Evolutionary conservation across 1,140 invertebrate species (phyloP), one percentile per base, ranked within the genome.

Genomic region (Marisa cornuarietis): DNA sequence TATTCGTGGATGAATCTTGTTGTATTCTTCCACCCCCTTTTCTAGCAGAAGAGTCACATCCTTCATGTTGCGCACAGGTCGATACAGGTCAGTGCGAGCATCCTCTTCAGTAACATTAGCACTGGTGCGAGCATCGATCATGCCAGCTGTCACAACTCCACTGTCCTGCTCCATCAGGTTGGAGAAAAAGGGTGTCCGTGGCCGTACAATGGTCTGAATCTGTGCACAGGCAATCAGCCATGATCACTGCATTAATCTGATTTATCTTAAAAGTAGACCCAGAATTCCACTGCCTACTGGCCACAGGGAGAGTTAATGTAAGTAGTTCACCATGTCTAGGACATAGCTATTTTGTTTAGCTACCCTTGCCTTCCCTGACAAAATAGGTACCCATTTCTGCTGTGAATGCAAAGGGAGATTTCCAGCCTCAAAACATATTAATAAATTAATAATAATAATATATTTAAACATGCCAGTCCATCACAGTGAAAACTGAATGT

Each of bases 121-220:
- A 49, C 82, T 88, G 79, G 84, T 86, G 42, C 85, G 86, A 0
- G 82, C 79, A 78, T 88, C 85, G 68, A 86, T 87, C 81, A 86
- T 87, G 20, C 90, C 88, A 6, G 90, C 89, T 13, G 89, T 91
- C 13, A 91, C 89, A 13, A 90, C 82, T 42, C 90, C 90, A 81
- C 87, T 88, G 82, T 91, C 90, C 78, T 90, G 88, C 66, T 90
- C 89, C 65, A 89, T 86, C 80, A 91, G 81, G 83, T 89, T 91
- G 81, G 88, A 88, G 83, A 90, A 91, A 51, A 89, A 75, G 13
- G 87, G 87, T 14, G 85, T 85, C 0, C 81, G 71, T 7, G 77
- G 83, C 8, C 83, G 80, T 31, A 88, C 83, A 62, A 91, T 81
- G 16, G 83, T 76, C 31, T 87, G 83, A 24, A 90, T 87, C 90